Conservation (phyloP, 2,113 vertebrate species). For the Prolemur simus region DNA sequence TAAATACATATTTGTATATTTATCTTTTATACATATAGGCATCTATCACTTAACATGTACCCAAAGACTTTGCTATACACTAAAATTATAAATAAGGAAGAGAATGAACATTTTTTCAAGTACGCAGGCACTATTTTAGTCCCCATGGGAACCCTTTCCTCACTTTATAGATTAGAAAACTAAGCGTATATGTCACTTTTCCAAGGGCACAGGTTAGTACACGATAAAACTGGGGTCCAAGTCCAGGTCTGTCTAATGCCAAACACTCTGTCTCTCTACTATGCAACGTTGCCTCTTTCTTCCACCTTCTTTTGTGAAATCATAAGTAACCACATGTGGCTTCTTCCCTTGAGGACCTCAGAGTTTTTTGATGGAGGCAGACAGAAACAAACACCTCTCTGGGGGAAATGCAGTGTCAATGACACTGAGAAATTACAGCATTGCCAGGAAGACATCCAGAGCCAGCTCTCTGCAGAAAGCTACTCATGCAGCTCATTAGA, state of each 20-base stretch:
- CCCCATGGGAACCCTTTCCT: neutral
- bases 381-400: neutral
- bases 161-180: neutral
- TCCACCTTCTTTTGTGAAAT: neutral
- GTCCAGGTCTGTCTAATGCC: neutral
- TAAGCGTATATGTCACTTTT: neutral
- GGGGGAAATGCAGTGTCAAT: neutral
- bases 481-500: neutral
- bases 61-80: neutral
- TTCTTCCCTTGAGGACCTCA: neutral
- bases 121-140: neutral
- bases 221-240: neutral
- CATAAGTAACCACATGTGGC: neutral
- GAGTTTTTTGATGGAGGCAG: neutral
- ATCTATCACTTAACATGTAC: neutral
- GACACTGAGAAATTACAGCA: neutral
- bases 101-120: neutral
- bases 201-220: neutral
- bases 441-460: neutral
- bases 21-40: neutral
- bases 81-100: neutral
- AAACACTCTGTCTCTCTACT: neutral
- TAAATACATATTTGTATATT: neutral
- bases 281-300: neutral
- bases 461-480: neutral